phyloP scores from a whole-genome alignment of 2,888 invertebrate species.

The Netelia inedita region DNA sequence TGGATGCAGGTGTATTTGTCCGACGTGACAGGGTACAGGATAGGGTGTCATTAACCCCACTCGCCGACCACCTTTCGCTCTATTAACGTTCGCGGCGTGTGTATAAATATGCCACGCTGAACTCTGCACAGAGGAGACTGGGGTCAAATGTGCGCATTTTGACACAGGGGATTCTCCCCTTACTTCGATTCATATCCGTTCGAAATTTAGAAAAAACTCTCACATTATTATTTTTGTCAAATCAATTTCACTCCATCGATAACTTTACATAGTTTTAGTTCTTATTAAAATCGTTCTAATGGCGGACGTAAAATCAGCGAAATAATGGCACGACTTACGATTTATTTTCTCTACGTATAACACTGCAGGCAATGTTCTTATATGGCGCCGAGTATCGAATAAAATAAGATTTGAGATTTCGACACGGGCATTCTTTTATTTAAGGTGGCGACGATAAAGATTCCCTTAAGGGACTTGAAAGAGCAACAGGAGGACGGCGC shows the following conservation, averaged over 20 bases:
- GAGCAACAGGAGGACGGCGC: background rate
- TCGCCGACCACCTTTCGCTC: conserved; percentile 48
- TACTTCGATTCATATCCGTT: too few species aligned
- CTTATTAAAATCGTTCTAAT: background rate
- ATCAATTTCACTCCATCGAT: background rate
- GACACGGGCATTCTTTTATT: conserved; percentile 66
- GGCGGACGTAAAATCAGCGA: background rate
- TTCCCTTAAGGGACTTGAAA: background rate
- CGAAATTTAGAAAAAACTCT: too few species aligned
- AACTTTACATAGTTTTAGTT: background rate
- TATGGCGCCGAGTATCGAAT: background rate
- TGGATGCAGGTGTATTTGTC: conserved; percentile 74
- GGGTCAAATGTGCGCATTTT: too few species aligned
- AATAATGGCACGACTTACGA: background rate
- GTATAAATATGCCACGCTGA: conserved; percentile 4
- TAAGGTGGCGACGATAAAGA: conserved; percentile 64
- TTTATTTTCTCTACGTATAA: background rate
- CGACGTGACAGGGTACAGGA: conserved; percentile 53
- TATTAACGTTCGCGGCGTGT: conserved; percentile 30
- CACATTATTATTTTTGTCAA: too few species aligned
- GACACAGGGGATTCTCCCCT: too few species aligned
- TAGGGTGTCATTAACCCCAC: conserved; percentile 71
- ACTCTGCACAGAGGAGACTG: background rate
- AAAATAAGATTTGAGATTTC: conserved; percentile 17
- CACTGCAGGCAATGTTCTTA: background rate